Evolutionary conservation across 2,797 vertebrate genomes (phyloP).

Genomic region (Cetoscarus ocellatus): DNA sequence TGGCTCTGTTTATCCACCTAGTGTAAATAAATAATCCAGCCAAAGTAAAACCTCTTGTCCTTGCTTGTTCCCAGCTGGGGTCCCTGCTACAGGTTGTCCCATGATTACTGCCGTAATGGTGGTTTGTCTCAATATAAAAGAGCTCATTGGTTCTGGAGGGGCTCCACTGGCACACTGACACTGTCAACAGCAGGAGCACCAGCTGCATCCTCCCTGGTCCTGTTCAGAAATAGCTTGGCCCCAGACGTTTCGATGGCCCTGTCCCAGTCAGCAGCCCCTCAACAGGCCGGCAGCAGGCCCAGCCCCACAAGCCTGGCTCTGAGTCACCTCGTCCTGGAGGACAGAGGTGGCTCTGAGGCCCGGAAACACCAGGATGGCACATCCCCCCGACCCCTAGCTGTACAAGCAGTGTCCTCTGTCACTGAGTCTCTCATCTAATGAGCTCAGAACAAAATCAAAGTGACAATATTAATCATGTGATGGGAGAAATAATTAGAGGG

Average conservation of each 20-base stretch:
- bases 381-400: conserved; percentile 39
- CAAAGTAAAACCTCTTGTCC: conserved; percentile 16
- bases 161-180: conserved; percentile 58
- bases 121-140: conserved; percentile 61
- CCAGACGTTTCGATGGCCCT: conserved; percentile 53
- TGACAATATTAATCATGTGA: conserved; percentile 77
- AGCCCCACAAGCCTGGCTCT: conserved; percentile 33
- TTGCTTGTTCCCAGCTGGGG: conserved; percentile 14
- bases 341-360: conserved; percentile 39
- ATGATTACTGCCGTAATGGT: conserved; percentile 36
- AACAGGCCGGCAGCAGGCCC: conserved; percentile 14
- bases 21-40: background rate
- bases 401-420: conserved; percentile 42
- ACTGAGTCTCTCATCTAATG: conserved; percentile 32
- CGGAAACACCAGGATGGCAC: conserved; percentile 20
- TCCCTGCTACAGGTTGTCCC: conserved; percentile 14
- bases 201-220: conserved; percentile 75
- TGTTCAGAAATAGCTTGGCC: conserved; percentile 72
- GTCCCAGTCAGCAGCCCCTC: conserved; percentile 42
- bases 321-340: conserved; percentile 35
- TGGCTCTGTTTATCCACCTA: background rate
- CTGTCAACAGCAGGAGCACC: conserved; percentile 67
- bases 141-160: conserved; percentile 68
- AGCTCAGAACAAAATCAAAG: conserved; percentile 69
- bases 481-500: conserved; percentile 68